Base-by-base conservation (phyloP, 2,888 invertebrate species). In the Aleiodes alternator region DNA sequence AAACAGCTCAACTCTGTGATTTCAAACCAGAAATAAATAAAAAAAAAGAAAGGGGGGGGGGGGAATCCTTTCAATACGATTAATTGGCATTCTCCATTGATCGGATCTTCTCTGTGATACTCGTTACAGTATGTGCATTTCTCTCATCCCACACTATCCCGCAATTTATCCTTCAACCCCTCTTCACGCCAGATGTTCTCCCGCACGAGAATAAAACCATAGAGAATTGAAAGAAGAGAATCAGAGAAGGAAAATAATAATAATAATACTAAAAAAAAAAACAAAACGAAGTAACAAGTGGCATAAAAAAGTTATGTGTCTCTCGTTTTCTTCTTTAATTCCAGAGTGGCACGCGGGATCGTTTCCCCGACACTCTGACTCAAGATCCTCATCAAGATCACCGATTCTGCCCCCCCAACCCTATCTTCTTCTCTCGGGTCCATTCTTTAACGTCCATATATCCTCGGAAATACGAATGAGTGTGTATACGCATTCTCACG, bases 401-500 rank as follows among this genome's bases (percentile, higher is more conserved):
- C 64, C 29, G n/a, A 29, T 31, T 43, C 11, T 43, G 4, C 51
- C 50, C 23, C 23, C 34, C 23, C 23, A 23, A 51, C 61, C 43
- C 51, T 57, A 9, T 64, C 64, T n/a, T 11, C 4, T 11, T 23
- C n/a, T n/a, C n/a, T n/a, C n/a, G n/a, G n/a, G n/a, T 31, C 53
- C 56, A 51, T 43, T 7, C 56, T 72, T 59, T 9, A 51, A 61
- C 29, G 64, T 31, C 64, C 43, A 48, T 56, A 51, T 56, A 43
- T 64, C 12, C 64, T 64, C 23, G 16, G 64, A 64, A 66, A 61
- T 72, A 57, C 50, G 61, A 72, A 53, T 55, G 38, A 72, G 66
- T 23, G 66, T 56, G 66, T 51, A 53, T 48, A 53, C 71, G 69
- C 61, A 77, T 78, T 80, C 77, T 80, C 75, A 80, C 80, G 77